A percentile compares a stretch with the other conserved stretches of the same genome.
Conservation (phyloP, 2,113 vertebrate genomes). For the Galbula dea region DNA sequence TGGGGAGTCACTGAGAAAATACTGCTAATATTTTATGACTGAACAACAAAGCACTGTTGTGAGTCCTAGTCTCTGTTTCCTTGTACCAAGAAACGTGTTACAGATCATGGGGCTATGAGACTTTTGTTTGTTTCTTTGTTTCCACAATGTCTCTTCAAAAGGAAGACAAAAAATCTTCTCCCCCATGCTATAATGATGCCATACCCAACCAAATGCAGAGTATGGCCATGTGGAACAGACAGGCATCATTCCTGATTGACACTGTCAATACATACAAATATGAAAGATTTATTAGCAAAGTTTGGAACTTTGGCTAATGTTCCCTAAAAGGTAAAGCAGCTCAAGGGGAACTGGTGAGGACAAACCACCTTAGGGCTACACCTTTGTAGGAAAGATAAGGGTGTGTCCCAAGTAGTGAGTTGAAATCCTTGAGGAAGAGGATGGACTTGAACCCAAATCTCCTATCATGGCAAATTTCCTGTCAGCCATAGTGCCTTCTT, state of each 20-base stretch:
- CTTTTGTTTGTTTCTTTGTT: not conserved
- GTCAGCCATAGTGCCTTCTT: not conserved
- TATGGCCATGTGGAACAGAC: not conserved
- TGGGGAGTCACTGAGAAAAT: not conserved
- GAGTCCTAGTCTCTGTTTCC: not conserved
- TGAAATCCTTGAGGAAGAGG: not conserved
- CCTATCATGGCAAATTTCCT: not conserved
- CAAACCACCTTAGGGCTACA: not conserved
- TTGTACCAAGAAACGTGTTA: not conserved
- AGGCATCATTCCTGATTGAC: not conserved
- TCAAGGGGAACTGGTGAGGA: not conserved
- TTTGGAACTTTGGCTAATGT: not conserved
- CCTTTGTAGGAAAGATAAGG: not conserved
- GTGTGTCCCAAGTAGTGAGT: not conserved
- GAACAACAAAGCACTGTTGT: not conserved
- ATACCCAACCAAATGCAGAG: not conserved
- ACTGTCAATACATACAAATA: not conserved
- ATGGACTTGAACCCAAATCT: not conserved
- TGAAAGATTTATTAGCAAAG: not conserved
- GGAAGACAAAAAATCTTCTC: not conserved
- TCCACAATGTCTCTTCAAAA: not conserved
- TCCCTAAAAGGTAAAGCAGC: not conserved
- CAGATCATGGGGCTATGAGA: not conserved
- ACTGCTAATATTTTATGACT: not conserved
- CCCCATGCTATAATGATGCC: not conserved